Percentiles rank a stretch among this genome's conserved stretches.
phyloP scores from a whole-genome alignment of 92 coral and sea anemone species.

The Chrysogorgia sp. region DNA sequence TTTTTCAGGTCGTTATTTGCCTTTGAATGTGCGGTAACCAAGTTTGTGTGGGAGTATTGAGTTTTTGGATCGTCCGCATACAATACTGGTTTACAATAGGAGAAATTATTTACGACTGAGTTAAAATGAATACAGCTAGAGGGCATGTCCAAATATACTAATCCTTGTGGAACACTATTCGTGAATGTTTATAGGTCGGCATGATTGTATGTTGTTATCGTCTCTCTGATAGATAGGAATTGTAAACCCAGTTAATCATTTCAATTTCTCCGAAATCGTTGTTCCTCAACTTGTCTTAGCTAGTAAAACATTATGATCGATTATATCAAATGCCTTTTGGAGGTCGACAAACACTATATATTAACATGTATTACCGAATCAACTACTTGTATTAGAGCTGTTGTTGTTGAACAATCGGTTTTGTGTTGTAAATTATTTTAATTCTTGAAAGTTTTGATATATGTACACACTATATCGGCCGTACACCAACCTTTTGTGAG shows the following conservation, averaged over 20 bases:
- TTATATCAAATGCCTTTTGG: conserved; percentile 63
- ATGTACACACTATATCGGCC: too few relatives aligned
- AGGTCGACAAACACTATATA: conserved; percentile 50
- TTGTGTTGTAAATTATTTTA: neutral
- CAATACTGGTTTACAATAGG: too few relatives aligned
- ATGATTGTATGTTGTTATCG: neutral
- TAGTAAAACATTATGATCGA: conserved; percentile 51
- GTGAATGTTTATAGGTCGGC: neutral
- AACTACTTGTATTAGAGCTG: neutral
- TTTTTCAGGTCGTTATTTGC: neutral
- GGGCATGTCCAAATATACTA: neutral
- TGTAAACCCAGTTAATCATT: conserved; percentile 51
- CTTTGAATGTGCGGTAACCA: neutral
- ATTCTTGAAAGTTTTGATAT: neutral
- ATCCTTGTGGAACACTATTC: neutral
- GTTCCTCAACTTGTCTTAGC: conserved; percentile 31
- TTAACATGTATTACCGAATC: conserved; percentile 44
- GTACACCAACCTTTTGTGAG: too few relatives aligned
- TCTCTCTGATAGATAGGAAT: conserved; percentile 39
- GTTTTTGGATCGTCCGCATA: neutral
- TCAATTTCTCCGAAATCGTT: conserved; percentile 9
- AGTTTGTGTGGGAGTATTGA: neutral
- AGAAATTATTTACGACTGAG: neutral
- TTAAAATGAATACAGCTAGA: neutral
- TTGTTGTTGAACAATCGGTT: neutral